Percentiles rank a stretch among this genome's conserved stretches.
These are phyloP conservation scores for Tetropium fuscum DNA, from an alignment of 2,888 invertebrate species.

Conservation along the genomic window DNA sequence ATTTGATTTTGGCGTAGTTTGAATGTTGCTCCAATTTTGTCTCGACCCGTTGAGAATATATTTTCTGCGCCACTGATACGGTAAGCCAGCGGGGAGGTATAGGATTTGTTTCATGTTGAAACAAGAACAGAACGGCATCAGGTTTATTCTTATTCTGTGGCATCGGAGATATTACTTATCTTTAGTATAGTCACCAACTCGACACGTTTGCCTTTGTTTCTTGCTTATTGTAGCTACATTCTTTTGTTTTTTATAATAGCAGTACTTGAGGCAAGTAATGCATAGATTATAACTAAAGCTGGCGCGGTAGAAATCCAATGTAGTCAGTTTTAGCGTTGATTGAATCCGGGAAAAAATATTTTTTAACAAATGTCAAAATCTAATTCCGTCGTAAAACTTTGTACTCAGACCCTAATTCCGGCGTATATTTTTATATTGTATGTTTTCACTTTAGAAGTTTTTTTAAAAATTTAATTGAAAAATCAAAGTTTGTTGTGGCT, in stretches of 20 bases:
- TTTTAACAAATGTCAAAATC: too few relatives aligned
- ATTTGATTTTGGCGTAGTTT: too few relatives aligned
- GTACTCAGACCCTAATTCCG: too few relatives aligned
- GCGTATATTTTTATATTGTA: too few relatives aligned
- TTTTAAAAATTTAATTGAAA: neutral
- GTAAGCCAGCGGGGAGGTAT: neutral
- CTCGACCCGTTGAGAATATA: neutral
- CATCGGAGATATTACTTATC: conserved; percentile 8
- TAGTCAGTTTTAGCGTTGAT: too few relatives aligned
- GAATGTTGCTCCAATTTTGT: too few relatives aligned
- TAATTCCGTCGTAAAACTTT: too few relatives aligned
- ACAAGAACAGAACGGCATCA: neutral
- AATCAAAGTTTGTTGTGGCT: neutral
- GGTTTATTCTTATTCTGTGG: neutral
- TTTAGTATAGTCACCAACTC: conserved; percentile 4
- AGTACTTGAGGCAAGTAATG: neutral
- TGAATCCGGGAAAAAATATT: too few relatives aligned
- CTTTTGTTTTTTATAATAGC: conserved; percentile 1
- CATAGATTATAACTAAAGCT: neutral
- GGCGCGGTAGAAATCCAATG: too few relatives aligned
- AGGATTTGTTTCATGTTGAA: neutral
- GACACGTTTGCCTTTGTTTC: conserved; percentile 6
- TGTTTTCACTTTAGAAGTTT: neutral
- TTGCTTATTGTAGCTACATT: conserved; percentile 9
- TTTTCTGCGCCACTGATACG: neutral